A percentile compares a stretch with the other conserved stretches of the same genome.
These are phyloP conservation scores for Helostoma temminkii DNA, from an alignment of 2,797 vertebrate genomes.

Conservation along the genomic window DNA sequence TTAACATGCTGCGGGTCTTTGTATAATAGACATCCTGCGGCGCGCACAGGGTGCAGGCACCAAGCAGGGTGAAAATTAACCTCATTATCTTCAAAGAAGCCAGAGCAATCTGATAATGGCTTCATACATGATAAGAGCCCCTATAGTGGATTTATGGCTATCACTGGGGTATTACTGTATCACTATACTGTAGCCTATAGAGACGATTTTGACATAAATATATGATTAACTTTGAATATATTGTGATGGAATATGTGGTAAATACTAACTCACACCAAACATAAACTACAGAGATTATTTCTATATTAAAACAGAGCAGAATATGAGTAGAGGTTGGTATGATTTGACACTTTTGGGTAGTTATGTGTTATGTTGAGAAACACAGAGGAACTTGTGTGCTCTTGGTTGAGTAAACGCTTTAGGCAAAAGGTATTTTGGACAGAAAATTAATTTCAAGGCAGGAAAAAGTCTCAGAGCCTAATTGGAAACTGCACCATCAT, in stretches of 20 bases:
- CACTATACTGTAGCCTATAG: no score
- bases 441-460: no score
- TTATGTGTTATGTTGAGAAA: no score
- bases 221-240: background rate
- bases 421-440: no score
- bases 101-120: constrained; percentile 14
- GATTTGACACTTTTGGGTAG: no score
- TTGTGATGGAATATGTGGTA: background rate
- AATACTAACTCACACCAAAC: background rate
- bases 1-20: constrained; percentile 41
- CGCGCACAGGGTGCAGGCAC: background rate
- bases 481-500: no score
- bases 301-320: no score
- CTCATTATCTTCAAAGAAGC: constrained; percentile 42
- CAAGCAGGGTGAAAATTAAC: constrained; percentile 12
- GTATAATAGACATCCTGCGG: constrained; percentile 39
- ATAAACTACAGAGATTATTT: background rate
- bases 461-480: no score
- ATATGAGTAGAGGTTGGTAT: no score
- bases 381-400: no score
- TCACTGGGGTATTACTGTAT: background rate
- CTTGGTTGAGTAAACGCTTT: no score
- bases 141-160: background rate
- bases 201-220: no score
- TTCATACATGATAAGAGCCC: background rate